Conservation (phyloP, 2,113 vertebrate genomes). For the Cyprinodon variegatus region DNA sequence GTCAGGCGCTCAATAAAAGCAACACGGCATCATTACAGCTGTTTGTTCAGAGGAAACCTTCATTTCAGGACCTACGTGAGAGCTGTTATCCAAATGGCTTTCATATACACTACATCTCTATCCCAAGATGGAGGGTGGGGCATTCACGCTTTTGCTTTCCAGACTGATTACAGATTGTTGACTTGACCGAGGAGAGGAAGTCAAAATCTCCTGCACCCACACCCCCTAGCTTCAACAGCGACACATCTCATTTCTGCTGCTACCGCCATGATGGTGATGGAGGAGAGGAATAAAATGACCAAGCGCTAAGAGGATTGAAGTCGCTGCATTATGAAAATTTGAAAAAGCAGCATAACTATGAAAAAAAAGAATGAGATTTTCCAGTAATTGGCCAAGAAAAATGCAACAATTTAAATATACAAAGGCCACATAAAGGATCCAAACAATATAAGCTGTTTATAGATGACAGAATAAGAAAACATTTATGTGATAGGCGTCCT, state of each 20-base stretch:
- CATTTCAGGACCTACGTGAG: slow-evolving; percentile 45
- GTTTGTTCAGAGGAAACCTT: slow-evolving; percentile 33
- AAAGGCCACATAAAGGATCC: not conserved
- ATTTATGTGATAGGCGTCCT: not conserved
- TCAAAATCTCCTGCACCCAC: slow-evolving; percentile 33
- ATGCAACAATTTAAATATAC: not conserved
- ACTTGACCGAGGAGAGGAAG: slow-evolving; percentile 41
- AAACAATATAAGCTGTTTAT: too few relatives aligned
- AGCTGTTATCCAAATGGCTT: slow-evolving; percentile 30
- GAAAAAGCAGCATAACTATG: not conserved
- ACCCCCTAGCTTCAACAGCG: slow-evolving; percentile 34
- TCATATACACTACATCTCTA: slow-evolving; percentile 10
- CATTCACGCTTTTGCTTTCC: slow-evolving; percentile 21
- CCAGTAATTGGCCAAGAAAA: not conserved
- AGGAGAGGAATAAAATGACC: slow-evolving; percentile 25
- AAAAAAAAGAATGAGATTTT: not conserved
- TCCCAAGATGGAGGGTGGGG: slow-evolving; percentile 39
- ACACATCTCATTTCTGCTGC: slow-evolving; percentile 13
- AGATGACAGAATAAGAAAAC: not conserved
- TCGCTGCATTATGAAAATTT: slow-evolving; percentile 15
- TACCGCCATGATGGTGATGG: slow-evolving; percentile 23
- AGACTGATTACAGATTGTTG: slow-evolving; percentile 47
- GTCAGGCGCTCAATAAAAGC: not conserved
- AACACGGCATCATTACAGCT: slow-evolving; percentile 7
- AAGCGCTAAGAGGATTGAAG: slow-evolving; percentile 58